Conservation (phyloP, 1,140 invertebrate genomes). For the Spodoptera litura region DNA sequence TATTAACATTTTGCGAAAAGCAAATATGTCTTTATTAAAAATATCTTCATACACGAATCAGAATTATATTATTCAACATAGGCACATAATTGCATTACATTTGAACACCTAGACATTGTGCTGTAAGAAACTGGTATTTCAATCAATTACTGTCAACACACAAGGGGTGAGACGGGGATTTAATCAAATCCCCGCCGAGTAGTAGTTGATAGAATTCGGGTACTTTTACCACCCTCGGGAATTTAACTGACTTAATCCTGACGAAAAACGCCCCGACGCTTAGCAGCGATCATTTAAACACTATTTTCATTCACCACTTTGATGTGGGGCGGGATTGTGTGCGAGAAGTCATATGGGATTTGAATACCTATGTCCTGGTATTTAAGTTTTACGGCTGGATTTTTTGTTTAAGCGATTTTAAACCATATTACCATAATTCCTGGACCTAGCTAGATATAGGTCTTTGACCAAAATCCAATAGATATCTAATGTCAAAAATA, state of each 20-base stretch:
- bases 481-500: no score
- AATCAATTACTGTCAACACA: conserved; percentile 83
- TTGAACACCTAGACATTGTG: conserved; percentile 52
- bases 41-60: no score
- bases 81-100: conserved; percentile 18
- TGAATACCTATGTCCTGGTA: neutral
- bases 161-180: conserved; percentile 76
- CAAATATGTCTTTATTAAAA: no score
- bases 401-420: no score
- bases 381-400: no score
- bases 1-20: no score
- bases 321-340: conserved; percentile 9
- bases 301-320: conserved; percentile 74
- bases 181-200: conserved; percentile 74
- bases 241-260: conserved; percentile 66
- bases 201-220: conserved; percentile 74
- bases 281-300: conserved; percentile 80
- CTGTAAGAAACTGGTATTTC: conserved; percentile 71
- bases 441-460: no score
- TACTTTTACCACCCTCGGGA: conserved; percentile 76
- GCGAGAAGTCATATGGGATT: neutral
- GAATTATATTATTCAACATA: neutral
- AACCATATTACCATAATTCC: no score
- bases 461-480: no score
- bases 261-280: conserved; percentile 75